Percentiles rank a stretch among this genome's conserved stretches.
These are phyloP conservation scores for Pseudococcus longispinus DNA, from an alignment of 2,888 invertebrate species.

Conservation along the genomic window DNA sequence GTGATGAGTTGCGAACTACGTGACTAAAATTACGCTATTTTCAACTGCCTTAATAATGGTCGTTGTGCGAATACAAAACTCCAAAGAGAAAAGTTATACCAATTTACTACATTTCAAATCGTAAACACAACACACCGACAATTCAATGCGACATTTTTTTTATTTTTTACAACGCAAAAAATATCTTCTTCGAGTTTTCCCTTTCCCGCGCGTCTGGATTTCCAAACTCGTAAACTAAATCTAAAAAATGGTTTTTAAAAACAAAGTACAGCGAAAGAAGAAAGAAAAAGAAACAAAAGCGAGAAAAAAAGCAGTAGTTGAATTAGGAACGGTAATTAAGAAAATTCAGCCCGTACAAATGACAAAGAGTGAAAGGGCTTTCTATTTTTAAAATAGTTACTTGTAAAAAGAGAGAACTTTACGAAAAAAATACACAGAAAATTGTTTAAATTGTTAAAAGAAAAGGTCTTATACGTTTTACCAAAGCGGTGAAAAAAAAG, in stretches of 20 bases:
- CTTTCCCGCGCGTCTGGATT: background rate
- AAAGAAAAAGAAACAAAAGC: background rate
- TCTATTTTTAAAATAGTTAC: slow-evolving; percentile 7
- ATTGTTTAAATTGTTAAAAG: slow-evolving; percentile 1
- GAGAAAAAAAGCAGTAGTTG: slow-evolving; percentile 7
- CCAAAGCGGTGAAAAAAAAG: background rate
- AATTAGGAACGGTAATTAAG: slow-evolving; percentile 31
- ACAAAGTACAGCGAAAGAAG: background rate
- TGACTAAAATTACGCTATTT: slow-evolving; percentile 25
- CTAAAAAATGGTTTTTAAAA: slow-evolving; percentile 13
- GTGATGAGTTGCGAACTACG: slow-evolving; percentile 38
- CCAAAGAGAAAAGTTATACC: slow-evolving; percentile 5
- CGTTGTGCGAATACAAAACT: background rate
- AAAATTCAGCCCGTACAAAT: slow-evolving; percentile 28
- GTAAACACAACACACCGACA: background rate
- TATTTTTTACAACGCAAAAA: background rate
- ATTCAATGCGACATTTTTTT: background rate
- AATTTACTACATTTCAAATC: slow-evolving; percentile 4
- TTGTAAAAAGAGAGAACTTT: background rate
- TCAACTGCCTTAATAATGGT: slow-evolving; percentile 1
- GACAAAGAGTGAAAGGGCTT: slow-evolving; percentile 7
- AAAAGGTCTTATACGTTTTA: background rate
- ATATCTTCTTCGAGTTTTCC: background rate
- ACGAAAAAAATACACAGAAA: background rate
- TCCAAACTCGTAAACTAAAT: slow-evolving; percentile 7